Percentiles rank a stretch among this genome's conserved stretches.
Conservation (phyloP, 64 coral and sea anemone species). For the Actinia equina region DNA sequence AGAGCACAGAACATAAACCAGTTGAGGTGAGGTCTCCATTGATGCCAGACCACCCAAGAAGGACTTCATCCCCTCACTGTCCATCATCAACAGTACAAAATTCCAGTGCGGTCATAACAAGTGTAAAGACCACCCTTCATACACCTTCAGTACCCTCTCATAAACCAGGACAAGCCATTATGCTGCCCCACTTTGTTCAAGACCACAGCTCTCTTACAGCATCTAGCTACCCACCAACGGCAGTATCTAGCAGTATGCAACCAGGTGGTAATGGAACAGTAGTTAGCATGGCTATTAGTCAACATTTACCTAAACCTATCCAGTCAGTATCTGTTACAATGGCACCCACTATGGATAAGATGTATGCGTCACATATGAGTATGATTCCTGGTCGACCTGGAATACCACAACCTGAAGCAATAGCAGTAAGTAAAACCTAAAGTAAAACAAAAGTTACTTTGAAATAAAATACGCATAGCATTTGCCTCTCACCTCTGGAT, state of each 20-base stretch:
- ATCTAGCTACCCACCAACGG: not conserved
- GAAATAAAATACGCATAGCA: too few species aligned
- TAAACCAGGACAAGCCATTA: constrained; percentile 19
- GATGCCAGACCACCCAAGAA: constrained; percentile 34
- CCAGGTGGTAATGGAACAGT: not conserved
- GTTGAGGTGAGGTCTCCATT: constrained; percentile 25
- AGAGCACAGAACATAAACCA: constrained; percentile 40
- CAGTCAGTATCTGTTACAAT: constrained; percentile 6
- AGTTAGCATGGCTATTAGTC: constrained; percentile 12
- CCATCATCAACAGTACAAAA: constrained; percentile 9
- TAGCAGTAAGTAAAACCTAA: not conserved
- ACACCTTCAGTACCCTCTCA: constrained; percentile 13
- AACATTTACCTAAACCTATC: not conserved
- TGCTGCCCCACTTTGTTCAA: constrained; percentile 26
- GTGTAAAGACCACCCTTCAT: constrained; percentile 19
- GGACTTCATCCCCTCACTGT: constrained; percentile 33
- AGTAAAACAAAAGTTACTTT: not conserved
- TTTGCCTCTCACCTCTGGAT: too few species aligned
- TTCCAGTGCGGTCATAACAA: constrained; percentile 1
- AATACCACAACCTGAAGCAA: not conserved
- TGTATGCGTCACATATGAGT: constrained; percentile 15
- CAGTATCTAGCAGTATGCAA: not conserved
- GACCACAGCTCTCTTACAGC: constrained; percentile 15
- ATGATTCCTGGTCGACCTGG: not conserved
- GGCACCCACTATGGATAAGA: constrained; percentile 9